Evolutionary conservation across 2,113 vertebrate genomes (phyloP), one percentile per base, ranked within the genome.

Genomic region (Myanophis thanlyinensis): DNA sequence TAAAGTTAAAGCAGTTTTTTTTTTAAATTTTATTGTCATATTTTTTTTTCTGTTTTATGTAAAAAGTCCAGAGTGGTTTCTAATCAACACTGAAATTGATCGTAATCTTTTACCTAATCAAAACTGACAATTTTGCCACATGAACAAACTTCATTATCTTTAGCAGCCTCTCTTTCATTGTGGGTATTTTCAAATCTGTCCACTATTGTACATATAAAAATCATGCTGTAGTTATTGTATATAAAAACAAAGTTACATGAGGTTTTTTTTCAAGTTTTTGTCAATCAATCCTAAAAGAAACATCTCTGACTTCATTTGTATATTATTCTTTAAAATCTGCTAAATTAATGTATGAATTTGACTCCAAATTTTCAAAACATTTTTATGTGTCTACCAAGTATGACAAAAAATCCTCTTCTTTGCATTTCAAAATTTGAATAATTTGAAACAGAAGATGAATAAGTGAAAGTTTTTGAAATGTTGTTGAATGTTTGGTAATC

Each of bases 401-500:
- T 62, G 27, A 62, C 0, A 3, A 56, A 62, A 62, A 62, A n/a
- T 4, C 10, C 10, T 62, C 59, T 56, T 9, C 22, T 30, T 62
- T 62, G 59, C 27, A 62, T 62, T 62, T 62, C 11, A 11, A n/a
- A 62, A 62, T 13, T 62, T 62, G 11, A 62, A 62, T 62, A 62
- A 62, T 62, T 62, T 13, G 59, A 62, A 62, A 62, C 59, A 62
- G 27, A 30, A 62, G 59, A 30, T 30, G 59, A 62, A 30, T 62
- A 62, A 62, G 27, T 62, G 27, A 13, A 62, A 62, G 59, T 62
- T 62, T 62, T 62, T 62, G 27, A 62, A 67, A 67, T 23, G 46
- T 87, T 59, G 49, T 23, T 59, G 30, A 56, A 91, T n/a, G 10
- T 84, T 15, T 73, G 80, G 11, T 54, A 1, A 0, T 0, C 67